Percentiles rank a stretch among this genome's conserved stretches.
phyloP scores from a whole-genome alignment of 2,113 vertebrate species.

The Seriola dumerili region DNA sequence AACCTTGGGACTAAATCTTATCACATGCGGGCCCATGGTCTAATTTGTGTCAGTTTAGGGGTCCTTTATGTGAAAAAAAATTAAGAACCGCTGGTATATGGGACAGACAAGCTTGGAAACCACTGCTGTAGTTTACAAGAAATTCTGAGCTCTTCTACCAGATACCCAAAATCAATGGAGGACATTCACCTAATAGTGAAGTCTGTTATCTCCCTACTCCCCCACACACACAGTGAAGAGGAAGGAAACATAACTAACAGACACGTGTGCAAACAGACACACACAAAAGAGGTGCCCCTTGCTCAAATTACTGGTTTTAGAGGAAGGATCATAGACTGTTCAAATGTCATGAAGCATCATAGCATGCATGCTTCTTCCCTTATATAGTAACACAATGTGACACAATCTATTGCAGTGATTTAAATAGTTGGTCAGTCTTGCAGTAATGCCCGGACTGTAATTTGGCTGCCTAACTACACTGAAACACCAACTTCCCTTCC shows the following conservation, averaged over 20 bases:
- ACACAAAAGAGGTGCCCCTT: constrained; percentile 18
- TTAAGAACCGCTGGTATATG: no score
- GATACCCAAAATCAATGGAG: not conserved
- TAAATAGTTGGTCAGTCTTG: not conserved
- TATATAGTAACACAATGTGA: not conserved
- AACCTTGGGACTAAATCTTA: no score
- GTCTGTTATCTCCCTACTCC: not conserved
- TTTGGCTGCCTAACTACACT: not conserved
- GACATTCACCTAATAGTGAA: not conserved
- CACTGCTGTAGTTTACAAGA: not conserved
- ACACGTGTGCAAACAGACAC: not conserved
- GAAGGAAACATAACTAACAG: constrained; percentile 51
- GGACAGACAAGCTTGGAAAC: not conserved
- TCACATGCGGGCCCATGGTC: no score
- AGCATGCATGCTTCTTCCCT: constrained; percentile 47
- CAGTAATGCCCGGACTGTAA: not conserved
- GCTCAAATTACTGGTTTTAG: constrained; percentile 4
- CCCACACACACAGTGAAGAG: constrained; percentile 41
- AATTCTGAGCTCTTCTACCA: not conserved
- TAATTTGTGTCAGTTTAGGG: no score
- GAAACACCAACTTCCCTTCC: constrained; percentile 61
- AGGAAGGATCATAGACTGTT: constrained; percentile 45
- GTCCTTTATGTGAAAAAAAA: no score
- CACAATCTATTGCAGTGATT: not conserved
- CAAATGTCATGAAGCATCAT: constrained; percentile 57